Conservation (phyloP, 1,140 invertebrate species). For the Procambarus virginalis region DNA sequence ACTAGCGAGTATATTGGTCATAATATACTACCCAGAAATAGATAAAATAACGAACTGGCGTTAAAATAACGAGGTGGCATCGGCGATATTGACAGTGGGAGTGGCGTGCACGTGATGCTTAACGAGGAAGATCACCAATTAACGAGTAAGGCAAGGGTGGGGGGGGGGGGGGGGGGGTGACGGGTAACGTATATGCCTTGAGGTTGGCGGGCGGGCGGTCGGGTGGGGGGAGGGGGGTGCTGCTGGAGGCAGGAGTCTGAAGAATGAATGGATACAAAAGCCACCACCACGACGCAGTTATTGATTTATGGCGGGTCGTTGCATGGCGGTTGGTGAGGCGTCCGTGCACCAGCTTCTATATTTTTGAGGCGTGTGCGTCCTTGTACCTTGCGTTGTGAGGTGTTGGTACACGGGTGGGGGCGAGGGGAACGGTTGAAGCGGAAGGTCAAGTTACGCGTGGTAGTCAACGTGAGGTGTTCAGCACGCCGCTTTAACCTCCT, state of each 20-base stretch:
- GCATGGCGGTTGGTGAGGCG: background rate
- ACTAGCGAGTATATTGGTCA: too few relatives aligned
- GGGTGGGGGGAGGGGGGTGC: background rate
- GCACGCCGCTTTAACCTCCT: background rate
- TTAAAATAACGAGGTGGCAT: too few relatives aligned
- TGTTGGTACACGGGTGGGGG: background rate
- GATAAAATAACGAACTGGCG: too few relatives aligned
- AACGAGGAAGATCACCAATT: too few relatives aligned
- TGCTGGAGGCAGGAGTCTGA: background rate
- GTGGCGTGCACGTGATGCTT: too few relatives aligned
- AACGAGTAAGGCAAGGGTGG: background rate
- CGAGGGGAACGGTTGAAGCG: background rate
- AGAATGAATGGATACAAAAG: background rate
- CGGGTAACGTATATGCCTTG: background rate
- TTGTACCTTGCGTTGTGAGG: background rate
- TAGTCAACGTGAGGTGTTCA: background rate
- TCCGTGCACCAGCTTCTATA: background rate
- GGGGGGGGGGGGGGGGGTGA: background rate
- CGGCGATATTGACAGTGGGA: too few relatives aligned
- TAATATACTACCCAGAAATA: too few relatives aligned
- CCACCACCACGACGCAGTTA: background rate
- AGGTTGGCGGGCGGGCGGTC: background rate
- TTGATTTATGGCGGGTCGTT: constrained; percentile 9
- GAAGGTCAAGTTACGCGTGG: background rate
- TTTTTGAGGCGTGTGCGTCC: background rate